Base-by-base conservation (phyloP, 2,113 vertebrate species). In the Pavo muticus region DNA sequence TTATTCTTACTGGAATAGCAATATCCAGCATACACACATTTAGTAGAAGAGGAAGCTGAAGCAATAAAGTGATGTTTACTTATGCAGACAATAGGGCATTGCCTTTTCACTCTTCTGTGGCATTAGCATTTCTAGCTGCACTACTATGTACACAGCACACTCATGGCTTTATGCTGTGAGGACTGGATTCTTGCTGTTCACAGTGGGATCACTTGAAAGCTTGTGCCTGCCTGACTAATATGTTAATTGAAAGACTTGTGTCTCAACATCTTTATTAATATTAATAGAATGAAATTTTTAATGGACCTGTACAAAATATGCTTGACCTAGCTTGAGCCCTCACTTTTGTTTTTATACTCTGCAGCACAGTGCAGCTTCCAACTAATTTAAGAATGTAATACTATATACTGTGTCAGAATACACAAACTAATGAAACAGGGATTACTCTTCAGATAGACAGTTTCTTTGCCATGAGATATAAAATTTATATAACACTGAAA, bases 241-340 rank as follows among this genome's bases (percentile, higher is more conserved):
- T 95, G 95, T 88, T 97, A 94, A 95, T 91, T 95, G 91, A 90
- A 88, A 79, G 91, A 91, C 90, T 95, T 96, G 88, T 91, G 88
- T 96, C 91, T 90, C 86, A 95, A 29, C 83, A 78, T 93, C 94
- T 94, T 95, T 96, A 97, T 94, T 95, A 96, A 95, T 97, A 95
- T 97, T 95, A 88, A 95, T 95, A 20, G 76, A 42, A 75, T 93
- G 90, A 93, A 75, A 78, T 91, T 95, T 96, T 96, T 93, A 95
- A 86, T 91, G 83, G 94, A 95, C 82, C 63, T 95, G 54, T 86
- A 84, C 85, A 59, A 94, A 97, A 94, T 91, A 93, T 86, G 94
- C 93, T 90, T 96, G 93, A 95, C 91, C 93, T 91, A 80, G 82
- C 90, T 88, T 93, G 79, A 96, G 90, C 78, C 72, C 69, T 95